phyloP scores from a whole-genome alignment of 2,888 invertebrate species.

The Phengaris alcon region DNA sequence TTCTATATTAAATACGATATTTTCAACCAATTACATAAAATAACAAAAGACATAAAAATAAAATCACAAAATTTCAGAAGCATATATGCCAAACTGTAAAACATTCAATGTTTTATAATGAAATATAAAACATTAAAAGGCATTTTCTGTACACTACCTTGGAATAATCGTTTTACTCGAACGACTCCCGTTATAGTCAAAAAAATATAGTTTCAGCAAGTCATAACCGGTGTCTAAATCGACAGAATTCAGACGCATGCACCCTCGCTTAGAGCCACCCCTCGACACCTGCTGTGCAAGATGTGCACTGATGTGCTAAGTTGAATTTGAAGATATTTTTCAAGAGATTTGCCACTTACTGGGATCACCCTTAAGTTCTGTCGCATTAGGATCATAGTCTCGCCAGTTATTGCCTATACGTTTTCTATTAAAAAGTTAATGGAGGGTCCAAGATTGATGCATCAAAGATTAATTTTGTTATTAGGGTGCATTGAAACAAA shows the following conservation, averaged over 20 bases:
- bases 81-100: slow-evolving; percentile 24
- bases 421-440: slow-evolving; percentile 5
- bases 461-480: not conserved
- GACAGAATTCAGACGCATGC: slow-evolving; percentile 42
- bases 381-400: slow-evolving; percentile 13
- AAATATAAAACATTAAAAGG: too few relatives aligned
- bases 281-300: slow-evolving; percentile 47
- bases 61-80: not conserved
- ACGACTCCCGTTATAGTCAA: not conserved
- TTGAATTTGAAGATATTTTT: slow-evolving; percentile 35
- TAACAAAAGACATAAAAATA: not conserved
- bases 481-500: slow-evolving; percentile 5
- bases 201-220: slow-evolving; percentile 37
- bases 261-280: slow-evolving; percentile 38
- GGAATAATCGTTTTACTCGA: not conserved
- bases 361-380: not conserved
- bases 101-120: not conserved
- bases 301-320: slow-evolving; percentile 45
- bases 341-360: slow-evolving; percentile 27
- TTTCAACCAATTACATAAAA: not conserved
- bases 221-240: slow-evolving; percentile 42
- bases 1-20: too few relatives aligned
- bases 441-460: slow-evolving; percentile 15
- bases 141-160: not conserved
- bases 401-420: too few relatives aligned